Conservation (phyloP, 2,888 invertebrate species). For the Leptinotarsa juncta region DNA sequence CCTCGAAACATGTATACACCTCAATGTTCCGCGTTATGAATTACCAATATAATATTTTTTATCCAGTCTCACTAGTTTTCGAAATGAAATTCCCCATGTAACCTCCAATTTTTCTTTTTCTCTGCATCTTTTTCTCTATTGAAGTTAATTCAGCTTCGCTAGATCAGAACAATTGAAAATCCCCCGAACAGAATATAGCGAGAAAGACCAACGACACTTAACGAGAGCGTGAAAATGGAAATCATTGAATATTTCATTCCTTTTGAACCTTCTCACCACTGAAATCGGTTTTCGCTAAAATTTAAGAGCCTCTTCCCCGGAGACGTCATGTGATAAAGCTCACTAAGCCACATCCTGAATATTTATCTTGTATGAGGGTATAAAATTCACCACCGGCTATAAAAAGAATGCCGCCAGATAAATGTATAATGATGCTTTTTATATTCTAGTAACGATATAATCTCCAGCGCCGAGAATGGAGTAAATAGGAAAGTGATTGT, state of each 20-base stretch:
- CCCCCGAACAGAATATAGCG: not conserved
- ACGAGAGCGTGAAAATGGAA: not conserved
- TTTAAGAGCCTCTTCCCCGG: constrained; percentile 1
- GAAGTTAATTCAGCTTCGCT: not conserved
- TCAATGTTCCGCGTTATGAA: no score
- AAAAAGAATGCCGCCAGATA: not conserved
- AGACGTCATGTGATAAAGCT: constrained; percentile 4
- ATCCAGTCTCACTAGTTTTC: no score
- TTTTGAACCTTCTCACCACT: not conserved
- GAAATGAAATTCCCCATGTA: no score
- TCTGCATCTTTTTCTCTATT: no score
- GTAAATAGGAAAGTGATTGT: not conserved
- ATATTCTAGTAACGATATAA: not conserved
- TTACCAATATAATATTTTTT: no score
- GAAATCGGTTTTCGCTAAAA: not conserved
- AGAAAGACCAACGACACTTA: not conserved
- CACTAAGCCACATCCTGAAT: constrained; percentile 10
- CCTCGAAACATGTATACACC: no score
- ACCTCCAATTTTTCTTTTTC: no score
- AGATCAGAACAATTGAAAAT: not conserved
- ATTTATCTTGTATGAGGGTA: constrained; percentile 4
- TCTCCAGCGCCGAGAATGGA: not conserved
- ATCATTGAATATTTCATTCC: constrained; percentile 12
- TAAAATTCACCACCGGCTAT: not conserved
- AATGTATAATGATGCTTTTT: not conserved